Evolutionary conservation across 2,888 invertebrate genomes (phyloP), one percentile per base, ranked within the genome.

Genomic region (Ptychoptera contaminata): DNA sequence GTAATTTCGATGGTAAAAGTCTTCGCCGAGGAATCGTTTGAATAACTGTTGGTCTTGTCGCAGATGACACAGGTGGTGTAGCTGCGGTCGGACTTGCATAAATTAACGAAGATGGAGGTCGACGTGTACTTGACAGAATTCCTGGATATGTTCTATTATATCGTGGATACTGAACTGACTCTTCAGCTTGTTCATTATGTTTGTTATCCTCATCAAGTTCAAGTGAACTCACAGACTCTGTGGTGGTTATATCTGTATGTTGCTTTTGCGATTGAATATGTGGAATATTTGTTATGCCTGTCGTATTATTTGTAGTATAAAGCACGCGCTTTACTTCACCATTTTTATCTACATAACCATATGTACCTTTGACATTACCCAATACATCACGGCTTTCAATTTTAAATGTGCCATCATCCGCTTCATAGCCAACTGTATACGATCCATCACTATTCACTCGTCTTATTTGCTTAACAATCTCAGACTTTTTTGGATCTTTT

Each of bases 371-470:
- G 50, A 85, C 80, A 60, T 83, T 82, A 8, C 84, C 84, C 48
- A 77, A 67, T 40, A 82, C 80, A 61, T 83, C 83, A 49, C 84
- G 69, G 55, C 81, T 85, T 65, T 85, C 85, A 46, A 85, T 83
- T 68, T 86, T 85, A 62, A 85, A 86, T 0, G 83, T 82, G 4
- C 86, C 86, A 60, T 86, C 86, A 41, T 82, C 84, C 2, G 84
- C 83, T 66, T 86, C 86, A 57, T 83, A 86, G 1, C 86, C 86
- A 49, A 82, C 82, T 1, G 85, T 84, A 57, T 86, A 86, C 0
- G 84, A 83, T 29, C 86, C 86, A 58, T 86, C 86, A 43, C 82
- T 79, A 59, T 86, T 86, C 2, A 85, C 70, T 57, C 81, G 74
- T 50, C 83, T 76, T 53, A 87, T 82, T 62, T 84, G 82, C 59